Percentiles rank a stretch among this genome's conserved stretches.
These are phyloP conservation scores for Eonycteris spelaea DNA, from an alignment of 2,113 vertebrate species.

Conservation along the genomic window DNA sequence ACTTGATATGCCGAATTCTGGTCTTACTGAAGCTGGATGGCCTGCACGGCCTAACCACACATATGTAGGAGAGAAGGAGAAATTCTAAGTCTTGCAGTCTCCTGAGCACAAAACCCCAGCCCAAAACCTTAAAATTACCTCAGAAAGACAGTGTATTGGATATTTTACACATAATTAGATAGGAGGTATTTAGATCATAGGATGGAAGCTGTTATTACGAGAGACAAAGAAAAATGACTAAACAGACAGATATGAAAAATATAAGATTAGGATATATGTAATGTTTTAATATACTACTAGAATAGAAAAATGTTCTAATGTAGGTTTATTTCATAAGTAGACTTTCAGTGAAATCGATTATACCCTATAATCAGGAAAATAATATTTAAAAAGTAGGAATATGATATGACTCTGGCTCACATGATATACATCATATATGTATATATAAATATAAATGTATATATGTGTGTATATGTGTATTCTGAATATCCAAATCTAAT, in stretches of 20 bases:
- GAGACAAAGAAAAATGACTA: background rate
- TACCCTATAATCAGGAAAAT: background rate
- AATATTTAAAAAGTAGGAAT: background rate
- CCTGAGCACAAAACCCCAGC: background rate
- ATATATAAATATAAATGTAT: background rate
- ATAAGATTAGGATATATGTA: background rate
- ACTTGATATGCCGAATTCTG: constrained; percentile 2
- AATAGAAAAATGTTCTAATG: background rate
- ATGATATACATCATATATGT: no score
- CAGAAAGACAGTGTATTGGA: background rate
- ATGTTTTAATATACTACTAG: background rate
- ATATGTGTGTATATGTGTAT: background rate
- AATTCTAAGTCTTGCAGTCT: background rate
- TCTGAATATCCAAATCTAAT: background rate
- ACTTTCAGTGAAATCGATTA: background rate
- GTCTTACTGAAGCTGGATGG: background rate
- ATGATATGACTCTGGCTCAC: background rate
- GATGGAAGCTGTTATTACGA: background rate
- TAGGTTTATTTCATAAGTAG: background rate
- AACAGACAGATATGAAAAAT: background rate
- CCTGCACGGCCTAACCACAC: background rate
- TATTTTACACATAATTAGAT: background rate
- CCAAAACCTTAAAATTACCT: background rate
- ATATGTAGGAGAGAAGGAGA: background rate
- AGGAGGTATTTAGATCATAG: background rate